These are phyloP conservation scores for Neuroscelio doddi DNA, from an alignment of 2,888 invertebrate species.

Conservation along the genomic window DNA sequence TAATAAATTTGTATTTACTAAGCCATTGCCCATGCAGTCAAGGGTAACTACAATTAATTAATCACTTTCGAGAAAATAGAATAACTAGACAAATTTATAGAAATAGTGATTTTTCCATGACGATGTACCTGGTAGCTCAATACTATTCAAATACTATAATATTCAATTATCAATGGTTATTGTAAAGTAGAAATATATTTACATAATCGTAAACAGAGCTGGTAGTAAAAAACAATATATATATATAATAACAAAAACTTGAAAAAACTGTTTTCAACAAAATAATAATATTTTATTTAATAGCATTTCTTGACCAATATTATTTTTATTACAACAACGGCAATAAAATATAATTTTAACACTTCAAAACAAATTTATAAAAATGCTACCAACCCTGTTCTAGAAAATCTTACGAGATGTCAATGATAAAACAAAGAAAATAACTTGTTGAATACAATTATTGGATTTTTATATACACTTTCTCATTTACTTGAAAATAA, in stretches of 20 bases:
- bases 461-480: no score
- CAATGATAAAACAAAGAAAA: constrained; percentile 4
- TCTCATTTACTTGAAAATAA: background rate
- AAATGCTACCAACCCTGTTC: constrained; percentile 20
- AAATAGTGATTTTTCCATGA: constrained; percentile 35
- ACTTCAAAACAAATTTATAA: background rate
- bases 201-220: constrained; percentile 33
- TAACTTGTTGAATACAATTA: constrained; percentile 1
- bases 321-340: no score
- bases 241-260: no score
- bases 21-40: constrained; percentile 66
- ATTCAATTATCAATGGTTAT: constrained; percentile 27
- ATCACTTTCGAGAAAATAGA: constrained; percentile 17
- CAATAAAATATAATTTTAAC: no score
- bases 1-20: constrained; percentile 52
- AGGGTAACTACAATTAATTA: constrained; percentile 54
- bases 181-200: constrained; percentile 17
- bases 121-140: constrained; percentile 40
- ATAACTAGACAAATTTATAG: constrained; percentile 30
- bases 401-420: constrained; percentile 8
- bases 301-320: no score
- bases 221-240: constrained; percentile 15
- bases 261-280: no score
- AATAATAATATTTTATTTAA: no score
- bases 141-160: constrained; percentile 29